These are phyloP conservation scores for Amphipoea lucens DNA, from an alignment of 2,888 invertebrate genomes.

Conservation along the genomic window DNA sequence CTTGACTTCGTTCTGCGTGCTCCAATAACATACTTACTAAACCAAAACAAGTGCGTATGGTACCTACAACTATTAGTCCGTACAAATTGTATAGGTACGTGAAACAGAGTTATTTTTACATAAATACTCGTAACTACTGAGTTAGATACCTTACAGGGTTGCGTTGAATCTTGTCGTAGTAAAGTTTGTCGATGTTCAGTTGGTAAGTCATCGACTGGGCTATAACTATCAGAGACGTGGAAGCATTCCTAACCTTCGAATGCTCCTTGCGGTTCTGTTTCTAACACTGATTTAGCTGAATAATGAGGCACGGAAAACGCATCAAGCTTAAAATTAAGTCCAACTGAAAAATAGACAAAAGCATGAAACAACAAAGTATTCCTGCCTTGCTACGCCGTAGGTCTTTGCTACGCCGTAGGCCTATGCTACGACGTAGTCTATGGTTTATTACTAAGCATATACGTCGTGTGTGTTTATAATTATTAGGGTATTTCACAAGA, in stretches of 20 bases:
- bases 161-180: too few relatives aligned
- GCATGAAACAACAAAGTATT: background rate
- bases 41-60: background rate
- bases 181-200: too few relatives aligned
- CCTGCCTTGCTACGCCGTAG: background rate
- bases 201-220: background rate
- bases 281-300: background rate
- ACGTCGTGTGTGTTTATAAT: background rate
- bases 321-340: background rate
- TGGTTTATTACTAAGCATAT: background rate
- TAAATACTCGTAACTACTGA: background rate
- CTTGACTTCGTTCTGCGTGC: background rate
- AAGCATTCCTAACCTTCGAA: background rate
- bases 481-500: background rate
- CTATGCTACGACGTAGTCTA: slow-evolving; percentile 9
- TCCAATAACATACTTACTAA: background rate
- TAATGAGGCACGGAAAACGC: background rate
- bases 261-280: background rate
- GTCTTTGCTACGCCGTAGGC: slow-evolving; percentile 1
- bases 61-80: background rate
- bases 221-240: background rate
- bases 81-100: background rate
- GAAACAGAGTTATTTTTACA: background rate
- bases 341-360: background rate
- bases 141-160: background rate